Conservation (phyloP, 2,888 invertebrate genomes). For the Drosophila incognita region DNA sequence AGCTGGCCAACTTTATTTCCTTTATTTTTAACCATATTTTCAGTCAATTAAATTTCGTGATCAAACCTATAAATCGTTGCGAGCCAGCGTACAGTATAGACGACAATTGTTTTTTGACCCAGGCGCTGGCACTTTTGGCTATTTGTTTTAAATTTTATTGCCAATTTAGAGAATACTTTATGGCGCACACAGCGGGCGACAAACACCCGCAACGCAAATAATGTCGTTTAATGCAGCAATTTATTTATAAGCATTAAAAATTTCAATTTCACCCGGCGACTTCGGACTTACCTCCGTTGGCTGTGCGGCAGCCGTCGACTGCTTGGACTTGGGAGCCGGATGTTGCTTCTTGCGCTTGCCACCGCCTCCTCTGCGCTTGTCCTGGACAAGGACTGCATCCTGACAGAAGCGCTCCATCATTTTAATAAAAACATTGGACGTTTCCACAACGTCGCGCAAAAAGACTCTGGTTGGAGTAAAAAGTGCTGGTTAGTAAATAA, state of each 20-base stretch:
- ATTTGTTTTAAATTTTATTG: constrained; percentile 80
- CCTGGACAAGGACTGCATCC: constrained; percentile 89
- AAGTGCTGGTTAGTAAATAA: constrained; percentile 49
- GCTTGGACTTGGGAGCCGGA: constrained; percentile 84
- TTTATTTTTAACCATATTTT: constrained; percentile 77
- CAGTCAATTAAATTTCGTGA: constrained; percentile 84
- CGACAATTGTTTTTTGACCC: constrained; percentile 61
- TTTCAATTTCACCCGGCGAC: constrained; percentile 36
- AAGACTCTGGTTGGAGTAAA: constrained; percentile 87
- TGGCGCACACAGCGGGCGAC: constrained; percentile 68
- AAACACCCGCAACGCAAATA: constrained; percentile 58
- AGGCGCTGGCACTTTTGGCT: constrained; percentile 54
- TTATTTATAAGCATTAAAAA: constrained; percentile 68
- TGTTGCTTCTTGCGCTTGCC: constrained; percentile 63
- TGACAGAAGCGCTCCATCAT: constrained; percentile 92
- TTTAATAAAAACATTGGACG: constrained; percentile 95
- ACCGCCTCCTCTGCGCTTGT: constrained; percentile 83
- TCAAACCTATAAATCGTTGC: constrained; percentile 80
- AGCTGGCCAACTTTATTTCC: constrained; percentile 26
- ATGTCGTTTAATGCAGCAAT: constrained; percentile 73
- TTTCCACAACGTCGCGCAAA: constrained; percentile 94
- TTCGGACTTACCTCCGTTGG: constrained; percentile 79
- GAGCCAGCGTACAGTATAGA: constrained; percentile 30
- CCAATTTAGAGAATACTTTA: constrained; percentile 78
- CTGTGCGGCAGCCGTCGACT: constrained; percentile 35